Evolutionary conservation across 2,113 vertebrate genomes (phyloP), one percentile per base, ranked within the genome.

Genomic region (Onychorhynchus coronatus): DNA sequence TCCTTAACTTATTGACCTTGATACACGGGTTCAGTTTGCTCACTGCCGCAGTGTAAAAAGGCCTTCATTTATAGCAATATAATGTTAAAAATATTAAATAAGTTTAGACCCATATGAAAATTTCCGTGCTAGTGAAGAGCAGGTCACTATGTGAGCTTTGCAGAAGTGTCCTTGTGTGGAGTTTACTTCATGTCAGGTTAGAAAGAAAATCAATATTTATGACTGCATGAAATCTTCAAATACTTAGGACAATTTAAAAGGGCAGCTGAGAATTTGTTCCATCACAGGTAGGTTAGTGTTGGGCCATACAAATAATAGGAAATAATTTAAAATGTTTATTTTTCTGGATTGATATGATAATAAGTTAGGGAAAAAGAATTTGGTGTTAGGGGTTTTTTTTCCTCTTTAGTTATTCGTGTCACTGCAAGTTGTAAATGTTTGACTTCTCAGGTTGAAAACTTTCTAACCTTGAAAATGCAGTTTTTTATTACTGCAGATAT

Each of bases 301-400:
- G 17, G 33, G 30, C 31, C 9, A 10, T 62, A 67, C 1, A 50
- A 56, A 59, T 46, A 63, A 50, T 17, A 47, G 18, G 8, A 58
- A 58, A 47, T 19, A 6, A 14, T 14, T 56, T 17, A 27, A 66
- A 3, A 2, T 50, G 17, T 37, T 68, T 35, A 19, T 6, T 46
- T 13, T 67, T 68, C 18, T 74, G 44, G 5, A 39, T 56, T 61
- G 27, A 49, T 61, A 75, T 67, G 17, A 8, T 31, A 59, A 46
- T 44, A n/a, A 56, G 9, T 12, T 27, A 33, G 13, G 11, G 22
- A 21, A 35, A 31, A 63, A 42, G 3, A 7, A 8, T 24, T 70
- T 9, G 0, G 5, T 47, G 2, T 25, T 46, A 58, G 1, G 17
- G 1, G 4, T 39, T 63, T 73, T 66, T 22, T 31, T 2, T 12